Evolutionary conservation across 1,140 invertebrate genomes (phyloP), one percentile per base, ranked within the genome.

Genomic region (Solen grandis): DNA sequence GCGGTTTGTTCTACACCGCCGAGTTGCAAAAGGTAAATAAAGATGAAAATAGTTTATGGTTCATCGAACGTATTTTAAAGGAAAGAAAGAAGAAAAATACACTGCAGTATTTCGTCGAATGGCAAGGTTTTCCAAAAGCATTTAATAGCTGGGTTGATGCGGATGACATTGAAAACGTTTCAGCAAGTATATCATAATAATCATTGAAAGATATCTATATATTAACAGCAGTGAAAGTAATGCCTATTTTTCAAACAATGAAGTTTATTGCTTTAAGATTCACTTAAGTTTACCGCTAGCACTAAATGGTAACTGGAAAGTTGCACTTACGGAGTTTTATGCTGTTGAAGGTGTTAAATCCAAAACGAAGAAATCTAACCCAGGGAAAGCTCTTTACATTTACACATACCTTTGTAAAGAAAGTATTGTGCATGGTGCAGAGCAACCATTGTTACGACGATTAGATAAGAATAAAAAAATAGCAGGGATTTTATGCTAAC

Each of bases 41-140:
- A 63, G 41, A 75, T 35, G 57, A 75, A 63, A 41, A 74, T 27
- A 74, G 70, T 60, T n/a, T 74, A 8, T 74, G 70, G 54, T 74
- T 74, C 31, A 38, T 74, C 19, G 70, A 74, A 19, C 22, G 35
- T 29, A 60, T 62, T 74, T 27, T 74, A 4, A 74, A 74, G 19
- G 62, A 41, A 74, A 74, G 70, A 60, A 74, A 74, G 36, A 3
- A 35, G 35, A 60, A 60, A 1, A 29, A 36, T 13, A 74, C 46
- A 74, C 29, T 38, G 10, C 19, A 74, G 33, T 74, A 60, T 46
- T 60, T 74, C 16, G 57, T 60, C 1, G 3, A 38, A n/a, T 74
- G 70, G 70, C 27, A 74, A 25, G 70, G 70, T 8, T 74, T 74
- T 74, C 57, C 70, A 1, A 27, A 3, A 22, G 19, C 55, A 60